These are phyloP conservation scores for Oncorhynchus tshawytscha DNA, from an alignment of 2,113 vertebrate species.

Conservation along the genomic window DNA sequence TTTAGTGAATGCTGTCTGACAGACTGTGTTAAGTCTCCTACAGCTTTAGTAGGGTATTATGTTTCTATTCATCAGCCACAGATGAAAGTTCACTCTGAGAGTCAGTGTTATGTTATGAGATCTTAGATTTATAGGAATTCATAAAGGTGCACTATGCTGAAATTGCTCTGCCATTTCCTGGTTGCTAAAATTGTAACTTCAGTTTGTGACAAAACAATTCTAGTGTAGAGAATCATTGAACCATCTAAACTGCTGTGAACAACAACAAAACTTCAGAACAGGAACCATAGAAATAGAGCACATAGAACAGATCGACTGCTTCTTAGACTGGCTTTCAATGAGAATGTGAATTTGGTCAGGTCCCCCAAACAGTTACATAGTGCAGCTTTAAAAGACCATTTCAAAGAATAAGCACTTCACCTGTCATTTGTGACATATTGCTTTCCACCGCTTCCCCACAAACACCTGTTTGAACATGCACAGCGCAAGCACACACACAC, in stretches of 20 bases:
- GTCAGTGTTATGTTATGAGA: constrained; percentile 5
- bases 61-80: constrained; percentile 40
- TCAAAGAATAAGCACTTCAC: background rate
- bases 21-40: constrained; percentile 24
- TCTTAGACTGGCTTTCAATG: too few relatives aligned
- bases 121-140: background rate
- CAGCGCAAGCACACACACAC: constrained; percentile 3
- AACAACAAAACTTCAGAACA: too few relatives aligned
- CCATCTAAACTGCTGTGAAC: too few relatives aligned
- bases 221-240: too few relatives aligned
- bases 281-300: too few relatives aligned
- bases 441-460: background rate
- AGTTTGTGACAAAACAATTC: too few relatives aligned
- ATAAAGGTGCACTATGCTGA: too few relatives aligned
- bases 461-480: background rate
- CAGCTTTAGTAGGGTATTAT: constrained; percentile 26
- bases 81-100: constrained; percentile 24
- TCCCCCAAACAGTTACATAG: too few relatives aligned
- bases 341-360: too few relatives aligned
- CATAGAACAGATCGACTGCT: too few relatives aligned
- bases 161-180: too few relatives aligned
- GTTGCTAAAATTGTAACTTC: too few relatives aligned
- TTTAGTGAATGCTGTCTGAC: constrained; percentile 57
- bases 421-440: background rate
- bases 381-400: constrained; percentile 7